Conservation (phyloP, 2,113 vertebrate genomes). For the Lagopus muta region DNA sequence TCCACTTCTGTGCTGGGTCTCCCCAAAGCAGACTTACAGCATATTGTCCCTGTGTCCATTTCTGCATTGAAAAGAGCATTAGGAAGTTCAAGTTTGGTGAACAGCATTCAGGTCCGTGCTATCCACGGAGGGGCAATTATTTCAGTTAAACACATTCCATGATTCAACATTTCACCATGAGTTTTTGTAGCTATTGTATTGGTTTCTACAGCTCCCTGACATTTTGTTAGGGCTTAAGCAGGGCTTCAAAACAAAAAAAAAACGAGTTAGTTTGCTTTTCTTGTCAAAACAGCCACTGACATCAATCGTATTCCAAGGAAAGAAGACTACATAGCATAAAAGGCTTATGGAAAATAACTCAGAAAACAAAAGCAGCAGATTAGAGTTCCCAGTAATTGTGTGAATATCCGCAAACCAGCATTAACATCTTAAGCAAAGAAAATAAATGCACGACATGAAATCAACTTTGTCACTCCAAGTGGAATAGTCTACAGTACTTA, state of each 20-base stretch:
- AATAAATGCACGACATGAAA: background rate
- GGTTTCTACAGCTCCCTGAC: background rate
- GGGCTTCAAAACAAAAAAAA: background rate
- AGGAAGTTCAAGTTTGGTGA: background rate
- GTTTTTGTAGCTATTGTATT: background rate
- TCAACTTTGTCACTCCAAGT: background rate
- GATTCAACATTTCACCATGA: background rate
- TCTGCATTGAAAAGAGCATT: background rate
- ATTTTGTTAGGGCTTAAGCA: background rate
- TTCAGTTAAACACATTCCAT: background rate
- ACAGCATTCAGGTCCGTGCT: fast-evolving
- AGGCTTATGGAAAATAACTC: background rate
- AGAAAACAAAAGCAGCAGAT: background rate
- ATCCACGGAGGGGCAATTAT: fast-evolving
- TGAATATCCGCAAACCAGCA: background rate
- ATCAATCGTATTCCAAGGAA: background rate
- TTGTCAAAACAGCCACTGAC: background rate
- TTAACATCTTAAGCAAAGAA: background rate
- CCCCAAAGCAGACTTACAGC: fast-evolving
- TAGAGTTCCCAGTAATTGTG: background rate
- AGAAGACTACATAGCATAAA: background rate
- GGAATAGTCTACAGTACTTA: background rate
- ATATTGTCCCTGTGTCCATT: fast-evolving
- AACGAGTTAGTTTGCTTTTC: background rate
- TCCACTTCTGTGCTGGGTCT: fast-evolving